Conservation (phyloP, 2,113 vertebrate species). For the Pteronura brasiliensis region DNA sequence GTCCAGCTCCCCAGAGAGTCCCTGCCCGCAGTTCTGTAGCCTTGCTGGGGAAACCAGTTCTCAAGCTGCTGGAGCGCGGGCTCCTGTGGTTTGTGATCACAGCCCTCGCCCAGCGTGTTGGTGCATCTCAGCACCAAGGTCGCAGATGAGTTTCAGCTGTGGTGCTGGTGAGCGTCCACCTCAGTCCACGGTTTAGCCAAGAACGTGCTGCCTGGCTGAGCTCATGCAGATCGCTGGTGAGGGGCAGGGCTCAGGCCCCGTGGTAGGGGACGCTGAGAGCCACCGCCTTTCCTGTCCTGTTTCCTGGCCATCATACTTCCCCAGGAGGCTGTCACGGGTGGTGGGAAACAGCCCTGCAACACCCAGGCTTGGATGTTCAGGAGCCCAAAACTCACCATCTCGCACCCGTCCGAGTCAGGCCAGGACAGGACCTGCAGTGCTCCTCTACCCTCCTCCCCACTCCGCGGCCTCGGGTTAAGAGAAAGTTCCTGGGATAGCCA, state of each 20-base stretch:
- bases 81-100: neutral
- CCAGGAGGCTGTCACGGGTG: neutral
- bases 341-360: neutral
- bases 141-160: neutral
- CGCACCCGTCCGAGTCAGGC: accelerated
- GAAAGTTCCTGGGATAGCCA: neutral
- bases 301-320: neutral
- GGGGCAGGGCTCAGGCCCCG: neutral
- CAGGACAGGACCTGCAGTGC: accelerated
- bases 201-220: neutral
- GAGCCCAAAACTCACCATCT: neutral
- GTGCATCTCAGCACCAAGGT: neutral
- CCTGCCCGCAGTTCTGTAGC: neutral
- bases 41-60: neutral
- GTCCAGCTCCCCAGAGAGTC: neutral
- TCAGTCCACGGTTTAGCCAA: accelerated
- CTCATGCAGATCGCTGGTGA: neutral
- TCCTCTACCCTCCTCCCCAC: neutral
- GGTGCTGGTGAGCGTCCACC: neutral
- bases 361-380: neutral
- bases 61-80: accelerated
- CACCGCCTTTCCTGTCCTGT: neutral
- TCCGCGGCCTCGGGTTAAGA: neutral
- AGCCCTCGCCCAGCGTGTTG: accelerated
- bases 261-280: neutral